Base-by-base conservation (phyloP, 2,797 vertebrate species). In the Characodon lateralis region DNA sequence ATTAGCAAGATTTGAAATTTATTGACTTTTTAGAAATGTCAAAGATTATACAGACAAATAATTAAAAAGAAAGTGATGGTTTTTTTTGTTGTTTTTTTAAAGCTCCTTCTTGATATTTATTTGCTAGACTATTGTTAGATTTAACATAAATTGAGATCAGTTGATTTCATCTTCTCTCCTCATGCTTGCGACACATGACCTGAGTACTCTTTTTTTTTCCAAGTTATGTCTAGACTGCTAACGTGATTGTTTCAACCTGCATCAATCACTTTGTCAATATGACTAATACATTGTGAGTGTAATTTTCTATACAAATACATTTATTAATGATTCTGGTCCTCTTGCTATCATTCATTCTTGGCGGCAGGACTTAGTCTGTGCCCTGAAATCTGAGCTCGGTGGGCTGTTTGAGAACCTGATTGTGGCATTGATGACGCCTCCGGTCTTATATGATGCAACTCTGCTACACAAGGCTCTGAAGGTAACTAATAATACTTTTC, bases 401-500 rank as follows among this genome's bases (percentile, higher is more conserved):
- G 97, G 98, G 10, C 96, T 98, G 81, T 95, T 99, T 51, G 98
- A 99, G 92, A 96, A 87, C 0, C 83, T 99, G 79, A 96, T 98
- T 2, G 94, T 98, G 66, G 96, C 96, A 65, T 81, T 99, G 92
- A 98, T 99, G 98, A 96, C 94, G 12, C 96, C 97, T 0, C 28
- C 95, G 0, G 2, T n/a, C 2, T 77, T 93, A 24, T 99, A 96
- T 39, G 98, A 99, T 58, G 97, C 97, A 51, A 86, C 95, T 24
- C 95, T 96, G 24, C 94, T 99, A 77, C 96, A 96, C 85, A 96
- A 97, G 51, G 97, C 98, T 14, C 91, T 99, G n/a, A 99, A 99
- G 98, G 98, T 99, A 94, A 80, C 0, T 20, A 1, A 66, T 51
- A 26, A 61, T 31, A 13, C 1, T 18, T 28, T 48, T 77, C 12